phyloP scores from a whole-genome alignment of 2,888 invertebrate genomes.

The Camponotus fellah region DNA sequence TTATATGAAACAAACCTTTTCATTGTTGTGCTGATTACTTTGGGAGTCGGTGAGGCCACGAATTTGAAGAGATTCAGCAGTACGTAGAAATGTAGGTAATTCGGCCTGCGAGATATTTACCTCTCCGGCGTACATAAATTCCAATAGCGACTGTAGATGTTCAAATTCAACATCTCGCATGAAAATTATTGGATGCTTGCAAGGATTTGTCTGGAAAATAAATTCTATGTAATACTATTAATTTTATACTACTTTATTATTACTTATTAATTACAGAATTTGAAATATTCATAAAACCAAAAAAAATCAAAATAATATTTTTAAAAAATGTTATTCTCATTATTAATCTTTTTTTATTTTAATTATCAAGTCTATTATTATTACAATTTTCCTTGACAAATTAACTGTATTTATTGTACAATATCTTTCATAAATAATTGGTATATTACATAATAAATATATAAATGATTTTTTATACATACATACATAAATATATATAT shows the following conservation, averaged over 20 bases:
- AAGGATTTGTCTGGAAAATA: slow-evolving; percentile 92
- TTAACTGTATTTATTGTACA: neutral
- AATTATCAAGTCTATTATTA: neutral
- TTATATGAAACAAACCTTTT: slow-evolving; percentile 80
- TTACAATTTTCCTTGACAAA: slow-evolving; percentile 2
- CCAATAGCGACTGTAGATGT: slow-evolving; percentile 92
- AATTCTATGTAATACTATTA: slow-evolving; percentile 28
- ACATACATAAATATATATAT: too few species aligned
- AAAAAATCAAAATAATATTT: neutral
- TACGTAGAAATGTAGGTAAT: slow-evolving; percentile 91
- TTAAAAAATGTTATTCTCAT: neutral
- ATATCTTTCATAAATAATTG: neutral
- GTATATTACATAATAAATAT: neutral
- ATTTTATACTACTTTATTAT: neutral
- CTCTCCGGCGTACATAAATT: slow-evolving; percentile 95
- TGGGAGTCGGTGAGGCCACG: slow-evolving; percentile 91
- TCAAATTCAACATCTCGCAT: slow-evolving; percentile 94
- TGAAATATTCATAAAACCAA: slow-evolving; percentile 12
- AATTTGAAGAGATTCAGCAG: slow-evolving; percentile 93
- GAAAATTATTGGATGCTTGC: slow-evolving; percentile 94
- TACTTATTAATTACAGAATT: slow-evolving; percentile 10
- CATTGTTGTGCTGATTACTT: slow-evolving; percentile 85
- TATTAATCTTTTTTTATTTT: neutral
- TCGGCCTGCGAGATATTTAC: slow-evolving; percentile 94
- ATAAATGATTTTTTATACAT: too few species aligned